Evolutionary conservation across 2,888 invertebrate species (phyloP), one percentile per base, ranked within the genome.

Genomic region (Apodemia mormo): DNA sequence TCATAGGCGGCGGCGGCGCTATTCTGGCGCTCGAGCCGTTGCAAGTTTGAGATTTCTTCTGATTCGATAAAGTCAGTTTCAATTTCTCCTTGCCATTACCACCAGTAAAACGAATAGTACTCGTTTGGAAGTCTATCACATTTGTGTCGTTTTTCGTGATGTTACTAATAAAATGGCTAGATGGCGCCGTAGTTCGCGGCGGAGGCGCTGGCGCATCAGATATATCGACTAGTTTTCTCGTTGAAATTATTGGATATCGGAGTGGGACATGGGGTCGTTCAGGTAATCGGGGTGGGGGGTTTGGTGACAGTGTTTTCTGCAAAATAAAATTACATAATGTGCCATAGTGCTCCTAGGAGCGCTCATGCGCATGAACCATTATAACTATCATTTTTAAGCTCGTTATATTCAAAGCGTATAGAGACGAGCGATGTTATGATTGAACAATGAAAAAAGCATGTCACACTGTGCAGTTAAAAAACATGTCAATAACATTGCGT

Each of bases 251-350:
- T 78, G 91, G 93, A 79, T 92, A 92, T 76, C 88, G 89, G 81
- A 82, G 81, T 77, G 88, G 87, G 82, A 83, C 83, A 43, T 85
- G 86, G 82, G 87, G 94, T 83, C 87, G 92, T 86, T 84, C 91
- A 82, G 90, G 89, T 87, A 90, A 84, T 85, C 89, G 87, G 83
- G 92, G 91, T 81, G 91, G 90, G 80, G 85, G 79, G 78, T 86
- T 84, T 84, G 91, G 88, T 79, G 92, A 86, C 86, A 89, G 81
- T 84, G 91, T 90, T 83, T 86, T 91, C 92, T 93, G 92, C 82
- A 92, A 93, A 90, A 89, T 79, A 89, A 90, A 91, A 89, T 84
- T 75, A 75, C 70, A 90, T 87, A 84, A 87, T 90, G 91, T 89
- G 91, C 89, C 86, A 87, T 85, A 79, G 87, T 86, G 90, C 90